phyloP scores from a whole-genome alignment of 2,113 vertebrate genomes.

The Cephalopterus ornatus region DNA sequence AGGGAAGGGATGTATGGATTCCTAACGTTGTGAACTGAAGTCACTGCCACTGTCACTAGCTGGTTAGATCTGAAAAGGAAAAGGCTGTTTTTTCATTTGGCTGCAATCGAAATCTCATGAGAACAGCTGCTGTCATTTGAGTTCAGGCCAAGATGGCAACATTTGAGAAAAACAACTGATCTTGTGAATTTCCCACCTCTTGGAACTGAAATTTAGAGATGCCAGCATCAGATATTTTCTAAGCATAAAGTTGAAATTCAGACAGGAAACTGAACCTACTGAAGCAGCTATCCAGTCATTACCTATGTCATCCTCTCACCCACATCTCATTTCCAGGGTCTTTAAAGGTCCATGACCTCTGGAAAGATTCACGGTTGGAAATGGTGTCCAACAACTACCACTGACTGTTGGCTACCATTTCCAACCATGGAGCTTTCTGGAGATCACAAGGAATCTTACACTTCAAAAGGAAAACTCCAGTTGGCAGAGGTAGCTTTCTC shows the following conservation, averaged over 20 bases:
- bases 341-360: neutral
- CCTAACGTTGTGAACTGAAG: neutral
- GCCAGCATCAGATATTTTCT: neutral
- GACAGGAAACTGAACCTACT: neutral
- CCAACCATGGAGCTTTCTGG: neutral
- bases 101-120: conserved; percentile 42
- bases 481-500: neutral
- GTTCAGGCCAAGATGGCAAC: conserved; percentile 60
- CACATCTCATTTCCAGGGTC: neutral
- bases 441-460: neutral
- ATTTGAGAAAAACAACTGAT: conserved; percentile 57
- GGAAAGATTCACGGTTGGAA: neutral
- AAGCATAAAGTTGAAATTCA: neutral
- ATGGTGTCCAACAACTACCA: neutral
- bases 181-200: conserved; percentile 55
- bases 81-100: conserved; percentile 42
- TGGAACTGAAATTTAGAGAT: conserved; percentile 24
- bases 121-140: conserved; percentile 66
- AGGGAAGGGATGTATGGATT: neutral
- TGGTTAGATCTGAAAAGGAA: conserved; percentile 30
- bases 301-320: neutral
- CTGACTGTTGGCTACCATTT: neutral
- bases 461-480: neutral
- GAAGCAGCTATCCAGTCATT: neutral
- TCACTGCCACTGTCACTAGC: neutral